Base-by-base conservation (phyloP, 2,797 vertebrate genomes). In the Betta splendens region DNA sequence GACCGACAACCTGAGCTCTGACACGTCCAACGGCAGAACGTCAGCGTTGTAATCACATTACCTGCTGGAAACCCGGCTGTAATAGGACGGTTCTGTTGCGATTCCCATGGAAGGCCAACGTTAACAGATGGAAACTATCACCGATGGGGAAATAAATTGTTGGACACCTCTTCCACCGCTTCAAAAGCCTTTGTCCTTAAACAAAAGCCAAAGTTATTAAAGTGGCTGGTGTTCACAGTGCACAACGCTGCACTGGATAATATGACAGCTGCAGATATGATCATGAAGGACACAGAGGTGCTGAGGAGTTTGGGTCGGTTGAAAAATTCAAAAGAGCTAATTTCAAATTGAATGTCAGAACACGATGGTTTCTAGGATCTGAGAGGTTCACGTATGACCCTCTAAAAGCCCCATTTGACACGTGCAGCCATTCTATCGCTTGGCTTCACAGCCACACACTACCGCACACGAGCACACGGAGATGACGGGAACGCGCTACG, bases 401-500 rank as follows among this genome's bases (percentile, higher is more conserved):
- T n/a, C n/a, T n/a, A n/a, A n/a, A n/a, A n/a, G n/a, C n/a, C n/a
- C n/a, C n/a, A n/a, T n/a, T n/a, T n/a, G n/a, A n/a, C n/a, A n/a
- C n/a, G n/a, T n/a, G n/a, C n/a, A n/a, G n/a, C n/a, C n/a, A n/a
- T n/a, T n/a, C n/a, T n/a, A n/a, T n/a, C n/a, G n/a, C n/a, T n/a
- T n/a, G n/a, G n/a, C n/a, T n/a, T n/a, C n/a, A n/a, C n/a, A n/a
- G n/a, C n/a, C n/a, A n/a, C n/a, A n/a, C n/a, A n/a, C n/a, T n/a
- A n/a, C n/a, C n/a, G 68, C 39, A 42, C 17, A 38, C 1, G 55
- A 62, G 13, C 4, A 9, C n/a, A 36, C 9, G 35, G 50, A 57
- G 43, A 25, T 56, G 33, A 76, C 45, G 58, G 25, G 29, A 81
- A 71, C 68, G 32, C 13, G 64, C 63, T 56, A 46, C 3, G 23